A percentile compares a stretch with the other conserved stretches of the same genome.
phyloP scores from a whole-genome alignment of 2,113 vertebrate species.

The Pipa parva region DNA sequence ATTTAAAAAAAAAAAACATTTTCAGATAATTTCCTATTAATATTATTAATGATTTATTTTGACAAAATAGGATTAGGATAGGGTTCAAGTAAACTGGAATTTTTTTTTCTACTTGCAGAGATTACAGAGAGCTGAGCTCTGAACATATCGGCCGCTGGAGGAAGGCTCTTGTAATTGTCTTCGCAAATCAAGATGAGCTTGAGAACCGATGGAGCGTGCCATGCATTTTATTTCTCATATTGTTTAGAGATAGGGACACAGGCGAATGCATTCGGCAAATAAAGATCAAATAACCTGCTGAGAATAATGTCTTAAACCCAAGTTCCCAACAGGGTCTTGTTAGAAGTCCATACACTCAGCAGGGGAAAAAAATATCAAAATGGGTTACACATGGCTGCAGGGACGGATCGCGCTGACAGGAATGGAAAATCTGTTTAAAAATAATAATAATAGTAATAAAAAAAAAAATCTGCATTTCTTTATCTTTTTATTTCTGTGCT shows the following conservation, averaged over 20 bases:
- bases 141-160: slow-evolving; percentile 42
- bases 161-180: slow-evolving; percentile 50
- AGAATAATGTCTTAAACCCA: slow-evolving; percentile 71
- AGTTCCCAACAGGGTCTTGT: slow-evolving; percentile 66
- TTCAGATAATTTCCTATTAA: no score
- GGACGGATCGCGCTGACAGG: slow-evolving; percentile 56
- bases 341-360: slow-evolving; percentile 65
- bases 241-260: slow-evolving; percentile 68
- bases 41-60: not conserved
- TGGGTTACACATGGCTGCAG: slow-evolving; percentile 64
- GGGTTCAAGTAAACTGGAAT: slow-evolving; percentile 7
- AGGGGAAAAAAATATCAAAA: slow-evolving; percentile 47
- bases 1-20: no score
- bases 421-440: slow-evolving; percentile 61
- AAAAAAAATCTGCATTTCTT: slow-evolving; percentile 53
- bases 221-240: slow-evolving; percentile 63
- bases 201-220: slow-evolving; percentile 62
- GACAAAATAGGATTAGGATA: not conserved
- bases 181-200: slow-evolving; percentile 59
- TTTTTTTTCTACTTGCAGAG: slow-evolving; percentile 16
- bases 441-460: no score
- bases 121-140: not conserved
- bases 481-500: slow-evolving; percentile 40
- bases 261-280: slow-evolving; percentile 69
- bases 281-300: slow-evolving; percentile 69